Conservation (phyloP, 2,888 invertebrate species). For the Acanthosepion esculentum region DNA sequence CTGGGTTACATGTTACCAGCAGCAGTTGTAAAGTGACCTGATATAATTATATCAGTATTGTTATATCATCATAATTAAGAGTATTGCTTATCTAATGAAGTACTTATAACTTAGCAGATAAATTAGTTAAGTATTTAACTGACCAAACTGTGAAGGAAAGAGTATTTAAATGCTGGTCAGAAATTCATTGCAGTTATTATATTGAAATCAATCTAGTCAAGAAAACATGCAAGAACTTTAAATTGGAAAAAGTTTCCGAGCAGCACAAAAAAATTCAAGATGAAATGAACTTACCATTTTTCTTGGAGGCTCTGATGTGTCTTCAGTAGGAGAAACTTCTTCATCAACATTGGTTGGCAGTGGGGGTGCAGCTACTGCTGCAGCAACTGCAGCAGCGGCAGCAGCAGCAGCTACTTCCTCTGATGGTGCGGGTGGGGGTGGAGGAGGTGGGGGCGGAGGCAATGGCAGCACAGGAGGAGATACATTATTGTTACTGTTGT, state of each 20-base stretch:
- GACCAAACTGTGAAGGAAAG: no score
- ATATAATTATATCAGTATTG: no score
- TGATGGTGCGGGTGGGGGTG: conserved; percentile 11
- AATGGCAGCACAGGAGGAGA: neutral
- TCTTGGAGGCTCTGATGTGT: conserved; percentile 36
- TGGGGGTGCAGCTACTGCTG: conserved; percentile 44
- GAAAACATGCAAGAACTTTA: no score
- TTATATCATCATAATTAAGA: no score
- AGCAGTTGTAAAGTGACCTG: no score
- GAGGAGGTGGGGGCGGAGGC: neutral
- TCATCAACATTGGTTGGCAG: conserved; percentile 40
- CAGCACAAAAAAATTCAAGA: neutral
- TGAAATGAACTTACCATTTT: conserved; percentile 24
- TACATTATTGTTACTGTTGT: conserved; percentile 24
- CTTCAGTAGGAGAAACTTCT: conserved; percentile 40
- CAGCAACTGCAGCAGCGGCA: conserved; percentile 17
- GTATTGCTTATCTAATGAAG: no score
- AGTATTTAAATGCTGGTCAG: no score
- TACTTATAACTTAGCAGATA: no score
- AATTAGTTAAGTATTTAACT: no score
- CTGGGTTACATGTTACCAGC: no score
- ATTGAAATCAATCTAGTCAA: no score
- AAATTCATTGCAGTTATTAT: no score
- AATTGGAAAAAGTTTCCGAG: neutral
- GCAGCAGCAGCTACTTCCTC: conserved; percentile 20